phyloP scores from a whole-genome alignment of 2,888 invertebrate species.

The Eristalis intricaria region DNA sequence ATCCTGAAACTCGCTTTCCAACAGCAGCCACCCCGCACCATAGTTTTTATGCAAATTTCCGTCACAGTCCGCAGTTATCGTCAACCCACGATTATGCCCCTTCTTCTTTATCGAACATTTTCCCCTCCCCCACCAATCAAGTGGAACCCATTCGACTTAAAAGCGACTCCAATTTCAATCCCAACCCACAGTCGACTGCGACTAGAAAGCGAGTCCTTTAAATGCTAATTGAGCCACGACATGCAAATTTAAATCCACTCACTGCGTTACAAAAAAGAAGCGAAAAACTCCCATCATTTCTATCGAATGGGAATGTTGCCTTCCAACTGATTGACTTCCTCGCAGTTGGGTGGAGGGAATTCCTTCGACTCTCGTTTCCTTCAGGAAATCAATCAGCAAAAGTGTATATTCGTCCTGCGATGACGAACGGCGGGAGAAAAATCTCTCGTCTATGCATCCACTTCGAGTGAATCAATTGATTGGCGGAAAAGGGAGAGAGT shows the following conservation, averaged over 20 bases:
- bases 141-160: neutral
- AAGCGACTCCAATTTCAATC: neutral
- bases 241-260: constrained; percentile 21
- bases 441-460: constrained; percentile 31
- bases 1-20: neutral
- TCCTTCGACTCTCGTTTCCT: constrained; percentile 43
- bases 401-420: constrained; percentile 33
- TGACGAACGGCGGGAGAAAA: neutral
- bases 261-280: neutral
- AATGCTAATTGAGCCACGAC: constrained; percentile 26
- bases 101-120: neutral
- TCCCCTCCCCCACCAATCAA: neutral
- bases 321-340: constrained; percentile 43
- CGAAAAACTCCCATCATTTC: neutral
- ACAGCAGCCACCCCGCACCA: neutral
- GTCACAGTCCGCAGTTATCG: neutral
- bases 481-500: constrained; percentile 2
- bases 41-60: neutral
- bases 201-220: constrained; percentile 1
- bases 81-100: neutral
- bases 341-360: neutral
- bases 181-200: neutral
- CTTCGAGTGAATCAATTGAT: constrained; percentile 44
- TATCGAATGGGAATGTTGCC: constrained; percentile 9
- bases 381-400: constrained; percentile 54